Conservation (phyloP, 2,113 vertebrate genomes). For the Hemichromis elongatus region DNA sequence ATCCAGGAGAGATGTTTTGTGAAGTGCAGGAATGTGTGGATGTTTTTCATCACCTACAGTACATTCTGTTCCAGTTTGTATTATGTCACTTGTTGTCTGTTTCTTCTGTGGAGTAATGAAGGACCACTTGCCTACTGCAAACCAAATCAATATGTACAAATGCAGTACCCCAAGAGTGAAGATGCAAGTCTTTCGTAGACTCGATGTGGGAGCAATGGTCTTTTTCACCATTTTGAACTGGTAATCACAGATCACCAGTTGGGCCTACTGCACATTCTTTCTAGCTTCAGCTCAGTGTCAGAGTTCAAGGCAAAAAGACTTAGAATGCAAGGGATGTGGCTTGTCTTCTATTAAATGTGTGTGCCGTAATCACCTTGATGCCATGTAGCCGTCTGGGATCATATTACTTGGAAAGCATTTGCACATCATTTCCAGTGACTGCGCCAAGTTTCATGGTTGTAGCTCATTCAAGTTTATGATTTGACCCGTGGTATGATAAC, state of each 20-base stretch:
- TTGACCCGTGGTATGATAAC: background rate
- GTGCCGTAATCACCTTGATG: background rate
- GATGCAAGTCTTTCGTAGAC: background rate
- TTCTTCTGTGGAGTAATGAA: background rate
- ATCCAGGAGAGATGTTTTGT: background rate
- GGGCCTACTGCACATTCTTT: background rate
- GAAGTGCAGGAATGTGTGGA: background rate
- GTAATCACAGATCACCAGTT: background rate
- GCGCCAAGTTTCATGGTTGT: background rate
- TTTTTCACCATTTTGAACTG: background rate
- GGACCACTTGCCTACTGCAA: background rate
- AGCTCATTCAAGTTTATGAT: background rate
- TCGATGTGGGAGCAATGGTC: background rate
- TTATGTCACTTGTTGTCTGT: background rate
- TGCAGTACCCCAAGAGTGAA: background rate
- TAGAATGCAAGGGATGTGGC: background rate
- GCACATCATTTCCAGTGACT: rapidly evolving
- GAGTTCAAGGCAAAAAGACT: background rate
- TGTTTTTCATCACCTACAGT: background rate
- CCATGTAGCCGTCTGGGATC: background rate
- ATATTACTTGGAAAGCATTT: background rate
- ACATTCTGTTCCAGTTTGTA: background rate
- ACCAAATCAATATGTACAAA: background rate
- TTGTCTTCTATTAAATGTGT: background rate
- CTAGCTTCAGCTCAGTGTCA: background rate